Conservation (phyloP, 1,140 invertebrate species). For the Pseudomyrmex cubaensis region DNA sequence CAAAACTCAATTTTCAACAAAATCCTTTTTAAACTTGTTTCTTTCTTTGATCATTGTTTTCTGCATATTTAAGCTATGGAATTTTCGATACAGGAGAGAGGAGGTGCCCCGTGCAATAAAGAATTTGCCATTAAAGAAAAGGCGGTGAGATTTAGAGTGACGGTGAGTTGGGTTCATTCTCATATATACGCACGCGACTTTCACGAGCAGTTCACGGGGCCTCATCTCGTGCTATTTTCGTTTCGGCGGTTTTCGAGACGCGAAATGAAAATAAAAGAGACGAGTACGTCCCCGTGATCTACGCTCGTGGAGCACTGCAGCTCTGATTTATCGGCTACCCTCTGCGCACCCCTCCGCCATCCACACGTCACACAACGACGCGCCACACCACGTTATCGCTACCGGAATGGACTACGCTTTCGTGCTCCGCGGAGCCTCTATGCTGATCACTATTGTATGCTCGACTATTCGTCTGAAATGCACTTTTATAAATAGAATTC, state of each 20-base stretch:
- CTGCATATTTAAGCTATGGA: not conserved
- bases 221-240: constrained; percentile 72
- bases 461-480: constrained; percentile 72
- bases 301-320: constrained; percentile 62
- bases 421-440: constrained; percentile 52
- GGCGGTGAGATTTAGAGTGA: too few species aligned
- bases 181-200: constrained; percentile 32
- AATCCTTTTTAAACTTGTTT: too few species aligned
- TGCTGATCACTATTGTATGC: constrained; percentile 62
- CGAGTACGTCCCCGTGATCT: constrained; percentile 63
- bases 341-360: constrained; percentile 47
- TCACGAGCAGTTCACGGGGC: constrained; percentile 38
- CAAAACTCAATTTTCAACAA: too few species aligned
- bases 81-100: not conserved
- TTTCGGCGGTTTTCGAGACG: constrained; percentile 73
- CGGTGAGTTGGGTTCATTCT: constrained; percentile 25
- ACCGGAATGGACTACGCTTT: constrained; percentile 55
- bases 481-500: constrained; percentile 74
- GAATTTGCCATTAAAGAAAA: constrained; percentile 9
- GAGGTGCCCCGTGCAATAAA: not conserved
- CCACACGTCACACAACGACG: constrained; percentile 39
- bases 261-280: constrained; percentile 71
- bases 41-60: too few species aligned
- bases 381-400: constrained; percentile 38
- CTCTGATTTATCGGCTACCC: constrained; percentile 74